These are phyloP conservation scores for Pipistrellus nathusii DNA, from an alignment of 2,797 vertebrate species.

Conservation along the genomic window DNA sequence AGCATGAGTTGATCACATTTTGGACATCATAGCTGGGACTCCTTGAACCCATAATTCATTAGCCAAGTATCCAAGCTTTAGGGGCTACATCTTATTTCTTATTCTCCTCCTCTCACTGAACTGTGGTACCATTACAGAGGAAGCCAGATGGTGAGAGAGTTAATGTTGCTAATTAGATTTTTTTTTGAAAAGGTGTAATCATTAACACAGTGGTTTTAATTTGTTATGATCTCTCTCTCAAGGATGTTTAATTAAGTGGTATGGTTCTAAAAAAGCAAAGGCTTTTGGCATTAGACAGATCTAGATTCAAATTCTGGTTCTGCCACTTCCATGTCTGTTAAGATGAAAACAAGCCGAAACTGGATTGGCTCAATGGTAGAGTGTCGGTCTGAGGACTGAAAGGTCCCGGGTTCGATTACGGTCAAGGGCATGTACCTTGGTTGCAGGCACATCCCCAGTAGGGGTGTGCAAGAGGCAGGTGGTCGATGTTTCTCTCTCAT, in stretches of 20 bases:
- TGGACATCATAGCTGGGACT: not conserved
- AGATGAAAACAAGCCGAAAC: not conserved
- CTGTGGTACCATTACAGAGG: not conserved
- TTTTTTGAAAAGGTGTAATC: not conserved
- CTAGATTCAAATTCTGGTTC: not conserved
- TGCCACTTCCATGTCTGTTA: not conserved
- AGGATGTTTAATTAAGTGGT: not conserved
- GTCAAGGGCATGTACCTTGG: too few species aligned
- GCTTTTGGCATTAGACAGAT: not conserved
- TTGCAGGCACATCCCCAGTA: too few species aligned
- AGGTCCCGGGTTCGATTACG: too few species aligned
- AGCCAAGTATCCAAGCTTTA: not conserved
- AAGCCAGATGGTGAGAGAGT: not conserved
- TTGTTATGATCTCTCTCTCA: conserved; percentile 16
- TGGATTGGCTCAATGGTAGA: too few species aligned
- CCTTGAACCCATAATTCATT: not conserved
- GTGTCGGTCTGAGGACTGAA: too few species aligned
- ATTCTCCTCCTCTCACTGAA: not conserved
- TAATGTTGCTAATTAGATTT: not conserved
- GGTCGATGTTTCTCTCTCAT: too few species aligned
- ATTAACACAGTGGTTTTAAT: not conserved
- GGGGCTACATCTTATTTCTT: not conserved
- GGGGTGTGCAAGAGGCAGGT: too few species aligned
- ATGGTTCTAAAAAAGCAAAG: not conserved
- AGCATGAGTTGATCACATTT: not conserved